Evolutionary conservation across 2,888 invertebrate species (phyloP).

Genomic region (Campoplex capitator): DNA sequence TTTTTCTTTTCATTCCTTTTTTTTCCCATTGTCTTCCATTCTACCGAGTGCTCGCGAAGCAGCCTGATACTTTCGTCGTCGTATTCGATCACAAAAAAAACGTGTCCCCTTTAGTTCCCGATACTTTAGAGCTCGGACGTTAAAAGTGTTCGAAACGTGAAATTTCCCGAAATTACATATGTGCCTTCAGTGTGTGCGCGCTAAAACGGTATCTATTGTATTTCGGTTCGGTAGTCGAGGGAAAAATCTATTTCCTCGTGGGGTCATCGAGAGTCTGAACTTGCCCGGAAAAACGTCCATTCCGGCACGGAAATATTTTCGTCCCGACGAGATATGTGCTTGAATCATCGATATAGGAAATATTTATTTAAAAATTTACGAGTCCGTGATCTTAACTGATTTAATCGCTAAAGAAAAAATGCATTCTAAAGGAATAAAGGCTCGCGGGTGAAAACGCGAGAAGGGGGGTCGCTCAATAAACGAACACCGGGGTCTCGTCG

Average conservation of each 20-base stretch:
- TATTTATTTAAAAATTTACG: neutral
- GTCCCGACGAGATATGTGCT: neutral
- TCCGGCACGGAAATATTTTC: neutral
- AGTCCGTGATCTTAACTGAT: neutral
- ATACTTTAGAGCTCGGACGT: neutral
- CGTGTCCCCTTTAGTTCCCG: neutral
- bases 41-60: constrained; percentile 11
- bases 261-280: neutral
- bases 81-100: neutral
- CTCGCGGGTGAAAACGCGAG: constrained; percentile 45
- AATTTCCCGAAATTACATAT: neutral
- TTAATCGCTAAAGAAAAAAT: neutral
- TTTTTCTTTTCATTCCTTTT: neutral
- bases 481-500: constrained; percentile 62
- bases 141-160: constrained; percentile 16
- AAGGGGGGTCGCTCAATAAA: constrained; percentile 62
- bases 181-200: constrained; percentile 11
- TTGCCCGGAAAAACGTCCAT: neutral
- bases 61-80: neutral
- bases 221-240: constrained; percentile 15
- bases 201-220: neutral
- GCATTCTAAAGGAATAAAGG: neutral
- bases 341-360: neutral
- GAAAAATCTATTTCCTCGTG: constrained; percentile 5
- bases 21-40: constrained; percentile 1